Evolutionary conservation across 2,888 invertebrate genomes (phyloP), one percentile per base, ranked within the genome.

Genomic region (Chaetoderma sp.): DNA sequence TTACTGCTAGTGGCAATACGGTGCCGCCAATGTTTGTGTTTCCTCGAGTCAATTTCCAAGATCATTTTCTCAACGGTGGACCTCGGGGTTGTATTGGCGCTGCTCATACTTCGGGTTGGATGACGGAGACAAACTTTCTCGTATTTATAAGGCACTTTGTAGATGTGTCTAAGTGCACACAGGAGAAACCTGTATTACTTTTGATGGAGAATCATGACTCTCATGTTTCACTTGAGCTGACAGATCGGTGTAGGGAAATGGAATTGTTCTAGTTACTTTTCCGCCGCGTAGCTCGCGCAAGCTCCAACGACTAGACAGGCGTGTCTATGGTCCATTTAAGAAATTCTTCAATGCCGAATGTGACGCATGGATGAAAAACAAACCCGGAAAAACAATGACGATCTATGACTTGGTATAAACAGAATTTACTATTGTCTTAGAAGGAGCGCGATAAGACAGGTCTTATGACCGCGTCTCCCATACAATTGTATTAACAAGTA

Each of bases 371-470:
- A 73, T 79, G 63, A 61, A 69, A 57, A 30, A 39, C 28, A 66
- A 75, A 74, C 75, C 78, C 4, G 83, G 82, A 5, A 83, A 80
- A 77, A 76, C 82, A 4, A 63, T 84, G 18, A 75, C 70, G 6
- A 50, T 50, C 23, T 50, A 50, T 23, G 52, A 50, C n/a, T n/a
- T n/a, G n/a, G n/a, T n/a, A n/a, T n/a, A n/a, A n/a, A n/a, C n/a
- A n/a, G n/a, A n/a, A n/a, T n/a, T n/a, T n/a, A n/a, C n/a, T n/a
- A n/a, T n/a, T n/a, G n/a, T n/a, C n/a, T n/a, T n/a, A n/a, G n/a
- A n/a, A n/a, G n/a, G n/a, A n/a, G n/a, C n/a, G n/a, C n/a, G n/a
- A n/a, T n/a, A n/a, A n/a, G n/a, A n/a, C n/a, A n/a, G n/a, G n/a
- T n/a, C n/a, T n/a, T n/a, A n/a, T n/a, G n/a, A n/a, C n/a, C n/a